Evolutionary conservation across 1,140 invertebrate genomes (phyloP), one percentile per base, ranked within the genome.

Genomic region (Drosophila kikkawai): DNA sequence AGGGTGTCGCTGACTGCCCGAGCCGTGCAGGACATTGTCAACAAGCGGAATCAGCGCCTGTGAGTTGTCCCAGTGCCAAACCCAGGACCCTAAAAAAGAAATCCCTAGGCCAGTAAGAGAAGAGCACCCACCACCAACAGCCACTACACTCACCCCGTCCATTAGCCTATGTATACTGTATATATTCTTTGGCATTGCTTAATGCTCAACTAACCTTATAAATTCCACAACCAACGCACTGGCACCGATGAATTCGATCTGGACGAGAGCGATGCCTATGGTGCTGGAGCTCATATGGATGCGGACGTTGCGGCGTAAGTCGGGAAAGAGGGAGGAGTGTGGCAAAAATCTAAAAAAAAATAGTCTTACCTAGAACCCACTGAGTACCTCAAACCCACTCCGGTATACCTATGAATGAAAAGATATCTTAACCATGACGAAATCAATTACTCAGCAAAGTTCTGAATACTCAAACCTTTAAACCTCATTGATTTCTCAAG

Each of bases 231-330:
- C 32, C 84, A 90, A 79, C 87, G 91, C 34, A 65, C 74, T 58
- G 91, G 82, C 69, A 92, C 91, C 61, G 87, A 92, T 55, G 91
- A 92, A 11, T 92, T 74, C 22, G 91, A 92, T 13, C 17, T 92
- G 42, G 91, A 92, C 13, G 91, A 92, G 9, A 86, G 85, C 61
- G 87, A 92, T 58, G 83, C 75, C 7, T 92, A 92, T 50, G 91
- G 87, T 75, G 79, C 83, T 41, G 78, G 91, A 37, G 75, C 74
- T 12, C 79, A 82, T 37, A 22, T 81, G 45, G 74, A 86, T 41
- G 78, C 82, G 50, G 82, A 88, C 42, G 79, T 92, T 22, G 85
- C 88, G 76, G 82, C 91, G 91, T 92, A 81, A 91, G 88, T 66
- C 9, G 12, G 12, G 39, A 0, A 3, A 42, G 9, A 7, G 50